Evolutionary conservation across 2,113 vertebrate species (phyloP), one percentile per base, ranked within the genome.

Genomic region (Sander lucioperca): DNA sequence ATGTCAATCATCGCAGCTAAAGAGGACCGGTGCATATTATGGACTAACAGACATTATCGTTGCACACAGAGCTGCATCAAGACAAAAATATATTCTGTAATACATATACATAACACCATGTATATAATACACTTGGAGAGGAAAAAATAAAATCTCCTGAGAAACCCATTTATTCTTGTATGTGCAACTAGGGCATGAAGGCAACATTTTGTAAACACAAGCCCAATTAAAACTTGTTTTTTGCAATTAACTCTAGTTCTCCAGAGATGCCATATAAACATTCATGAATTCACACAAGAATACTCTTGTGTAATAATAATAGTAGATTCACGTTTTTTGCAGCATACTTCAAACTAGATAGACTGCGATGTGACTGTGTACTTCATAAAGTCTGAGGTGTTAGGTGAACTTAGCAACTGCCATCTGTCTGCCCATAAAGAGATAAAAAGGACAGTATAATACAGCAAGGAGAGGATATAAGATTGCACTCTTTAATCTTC

Each of bases 161-260:
- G 76, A 30, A 74, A 61, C 5, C 33, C 21, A 54, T 75, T 86
- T 82, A 74, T 62, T 71, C 47, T 50, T 69, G 36, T 62, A 45
- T 57, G 43, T 80, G 71, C 18, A 84, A 89, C 72, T 80, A 65
- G 79, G 77, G 71, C 84, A 77, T 62, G 71, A 77, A 88, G 64
- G 74, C 79, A 84, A 65, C 83, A 77, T 77, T 90, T 88, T 86
- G 88, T 85, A 84, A 93, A 88, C 89, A 88, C 21, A 0, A 86
- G 56, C 74, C 75, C 81, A 88, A 89, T 91, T 89, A 90, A 89
- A 91, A 87, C 57, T 80, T 84, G 63, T 72, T 86, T 86, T 87
- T 83, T 84, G 76, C 67, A 82, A 89, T 78, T 82, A 89, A 73
- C 78, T 13, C 15, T 51, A 63, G n/a, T 11, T 86, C 79, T 85